These are phyloP conservation scores for Lordiphosa andalusiaca DNA, from an alignment of 2,888 invertebrate genomes.

Conservation along the genomic window DNA sequence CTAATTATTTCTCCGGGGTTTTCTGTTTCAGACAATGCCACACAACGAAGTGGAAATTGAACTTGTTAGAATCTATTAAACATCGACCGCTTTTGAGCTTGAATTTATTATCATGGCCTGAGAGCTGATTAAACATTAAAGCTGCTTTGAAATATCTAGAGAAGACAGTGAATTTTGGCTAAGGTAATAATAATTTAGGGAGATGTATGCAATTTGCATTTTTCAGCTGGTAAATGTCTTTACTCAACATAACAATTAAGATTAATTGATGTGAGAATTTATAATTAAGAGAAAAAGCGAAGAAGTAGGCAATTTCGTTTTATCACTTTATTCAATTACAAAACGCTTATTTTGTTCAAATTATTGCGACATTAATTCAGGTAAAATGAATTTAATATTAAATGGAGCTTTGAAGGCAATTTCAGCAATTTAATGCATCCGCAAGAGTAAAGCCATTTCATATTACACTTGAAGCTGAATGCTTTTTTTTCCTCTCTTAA, in stretches of 20 bases:
- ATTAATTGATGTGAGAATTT: constrained; percentile 17
- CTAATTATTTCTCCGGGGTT: constrained; percentile 27
- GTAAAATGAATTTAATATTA: too few relatives aligned
- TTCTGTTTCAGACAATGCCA: neutral
- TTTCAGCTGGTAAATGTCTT: neutral
- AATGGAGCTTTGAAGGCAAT: too few relatives aligned
- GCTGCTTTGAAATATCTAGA: too few relatives aligned
- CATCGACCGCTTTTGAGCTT: too few relatives aligned
- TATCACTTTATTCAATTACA: constrained; percentile 1
- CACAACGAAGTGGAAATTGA: constrained; percentile 6
- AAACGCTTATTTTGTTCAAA: too few relatives aligned
- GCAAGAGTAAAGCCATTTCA: too few relatives aligned
- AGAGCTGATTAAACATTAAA: too few relatives aligned
- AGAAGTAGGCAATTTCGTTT: constrained; percentile 1
- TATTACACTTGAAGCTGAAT: too few relatives aligned
- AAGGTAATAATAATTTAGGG: constrained; percentile 4
- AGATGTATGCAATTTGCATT: neutral
- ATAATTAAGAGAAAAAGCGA: neutral
- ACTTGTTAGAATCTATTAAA: constrained; percentile 1
- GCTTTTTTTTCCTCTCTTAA: too few relatives aligned
- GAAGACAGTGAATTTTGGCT: neutral
- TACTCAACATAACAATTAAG: constrained; percentile 11
- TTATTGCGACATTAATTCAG: too few relatives aligned
- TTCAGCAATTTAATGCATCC: too few relatives aligned
- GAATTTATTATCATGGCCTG: too few relatives aligned